Percentiles rank a stretch among this genome's conserved stretches.
Evolutionary conservation across 2,113 vertebrate species (phyloP).

Genomic region (Hippocampus zosterae): DNA sequence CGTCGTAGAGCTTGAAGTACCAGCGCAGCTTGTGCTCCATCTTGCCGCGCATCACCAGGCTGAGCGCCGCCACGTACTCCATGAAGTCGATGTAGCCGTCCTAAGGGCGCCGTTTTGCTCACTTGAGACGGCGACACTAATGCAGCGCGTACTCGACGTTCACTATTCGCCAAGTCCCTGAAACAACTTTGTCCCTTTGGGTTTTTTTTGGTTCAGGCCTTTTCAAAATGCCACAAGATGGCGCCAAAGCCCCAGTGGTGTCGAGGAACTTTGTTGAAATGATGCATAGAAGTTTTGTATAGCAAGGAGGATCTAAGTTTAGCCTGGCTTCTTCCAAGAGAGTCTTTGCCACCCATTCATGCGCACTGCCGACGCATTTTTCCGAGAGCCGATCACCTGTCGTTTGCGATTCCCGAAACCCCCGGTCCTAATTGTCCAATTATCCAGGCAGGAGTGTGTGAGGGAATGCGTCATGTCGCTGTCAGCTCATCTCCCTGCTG

Average conservation of each 20-base stretch:
- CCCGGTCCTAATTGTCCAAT: neutral
- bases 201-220: too few relatives aligned
- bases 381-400: neutral
- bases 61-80: constrained; percentile 88
- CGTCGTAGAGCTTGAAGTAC: constrained; percentile 93
- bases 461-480: neutral
- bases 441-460: neutral
- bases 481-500: neutral
- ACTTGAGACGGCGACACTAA: neutral
- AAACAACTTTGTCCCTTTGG: neutral
- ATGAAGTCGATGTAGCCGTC: constrained; percentile 91
- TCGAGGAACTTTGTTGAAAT: too few relatives aligned
- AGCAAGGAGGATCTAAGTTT: too few relatives aligned
- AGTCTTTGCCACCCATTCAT: neutral
- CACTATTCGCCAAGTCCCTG: neutral
- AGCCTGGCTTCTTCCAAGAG: too few relatives aligned
- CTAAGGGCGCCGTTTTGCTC: constrained; percentile 47
- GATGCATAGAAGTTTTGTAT: too few relatives aligned
- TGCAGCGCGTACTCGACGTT: neutral
- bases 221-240: neutral
- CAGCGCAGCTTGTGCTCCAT: constrained; percentile 92
- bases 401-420: neutral
- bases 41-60: constrained; percentile 86
- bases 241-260: neutral
- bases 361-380: neutral